These are phyloP conservation scores for Rhea americana DNA, from an alignment of 2,113 vertebrate genomes.

Conservation along the genomic window DNA sequence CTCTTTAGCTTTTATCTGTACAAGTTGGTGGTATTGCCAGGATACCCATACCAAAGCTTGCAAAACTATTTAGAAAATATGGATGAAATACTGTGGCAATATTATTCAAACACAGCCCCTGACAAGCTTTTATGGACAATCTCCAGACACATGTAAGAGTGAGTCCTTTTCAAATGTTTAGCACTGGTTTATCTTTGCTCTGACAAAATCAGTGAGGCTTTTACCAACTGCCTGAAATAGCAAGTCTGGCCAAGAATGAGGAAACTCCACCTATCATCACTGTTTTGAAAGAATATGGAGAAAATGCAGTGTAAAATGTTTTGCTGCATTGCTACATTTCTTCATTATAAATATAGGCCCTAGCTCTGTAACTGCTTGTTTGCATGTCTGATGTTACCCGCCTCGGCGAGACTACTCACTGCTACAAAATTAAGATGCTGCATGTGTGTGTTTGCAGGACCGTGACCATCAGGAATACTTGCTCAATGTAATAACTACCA, in stretches of 20 bases:
- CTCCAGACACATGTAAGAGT: not conserved
- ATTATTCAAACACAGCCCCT: not conserved
- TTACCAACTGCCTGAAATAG: not conserved
- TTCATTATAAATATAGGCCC: not conserved
- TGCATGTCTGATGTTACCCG: not conserved
- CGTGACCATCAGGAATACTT: not conserved
- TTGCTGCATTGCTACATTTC: not conserved
- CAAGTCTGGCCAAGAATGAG: not conserved
- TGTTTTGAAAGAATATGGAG: not conserved
- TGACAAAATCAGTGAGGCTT: not conserved
- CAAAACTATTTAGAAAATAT: not conserved
- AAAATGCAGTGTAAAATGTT: not conserved
- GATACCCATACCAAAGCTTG: not conserved
- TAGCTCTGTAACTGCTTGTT: not conserved
- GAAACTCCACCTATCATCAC: not conserved
- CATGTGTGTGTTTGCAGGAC: conserved; percentile 30
- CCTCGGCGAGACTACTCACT: not conserved
- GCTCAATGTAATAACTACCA: conserved; percentile 55
- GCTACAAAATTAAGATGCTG: conserved; percentile 25
- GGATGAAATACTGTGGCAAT: not conserved
- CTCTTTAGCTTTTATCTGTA: not conserved
- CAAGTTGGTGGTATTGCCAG: not conserved
- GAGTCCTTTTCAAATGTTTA: not conserved
- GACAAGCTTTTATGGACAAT: not conserved
- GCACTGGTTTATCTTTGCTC: not conserved